Percentiles rank a stretch among this genome's conserved stretches.
Conservation (phyloP, 2,113 vertebrate species). For the Ammospiza caudacuta region DNA sequence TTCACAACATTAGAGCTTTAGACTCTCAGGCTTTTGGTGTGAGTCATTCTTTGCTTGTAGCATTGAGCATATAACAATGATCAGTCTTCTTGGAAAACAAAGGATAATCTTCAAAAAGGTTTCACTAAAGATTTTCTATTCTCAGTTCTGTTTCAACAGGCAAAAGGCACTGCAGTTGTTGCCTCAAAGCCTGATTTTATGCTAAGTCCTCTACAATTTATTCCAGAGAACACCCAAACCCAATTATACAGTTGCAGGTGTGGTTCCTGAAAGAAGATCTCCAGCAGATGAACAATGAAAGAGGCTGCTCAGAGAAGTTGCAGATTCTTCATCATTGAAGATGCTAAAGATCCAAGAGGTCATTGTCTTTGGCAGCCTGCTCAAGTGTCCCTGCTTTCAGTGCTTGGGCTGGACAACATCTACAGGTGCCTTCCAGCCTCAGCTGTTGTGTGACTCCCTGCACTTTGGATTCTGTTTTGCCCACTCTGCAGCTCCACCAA, state of each 20-base stretch:
- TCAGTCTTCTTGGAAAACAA: not conserved
- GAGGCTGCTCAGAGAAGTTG: not conserved
- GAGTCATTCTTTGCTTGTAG: not conserved
- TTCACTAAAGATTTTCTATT: not conserved
- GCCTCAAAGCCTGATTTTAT: not conserved
- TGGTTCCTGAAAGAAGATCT: not conserved
- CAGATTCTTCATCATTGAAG: not conserved
- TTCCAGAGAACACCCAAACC: not conserved
- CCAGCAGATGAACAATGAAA: not conserved
- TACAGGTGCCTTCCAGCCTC: not conserved
- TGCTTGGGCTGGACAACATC: not conserved
- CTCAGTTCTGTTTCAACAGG: not conserved
- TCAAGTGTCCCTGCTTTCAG: not conserved
- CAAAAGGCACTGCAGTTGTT: not conserved
- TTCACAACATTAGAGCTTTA: not conserved
- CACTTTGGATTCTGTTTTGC: not conserved
- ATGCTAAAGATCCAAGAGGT: not conserved
- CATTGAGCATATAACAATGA: not conserved
- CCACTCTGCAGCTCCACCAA: not conserved
- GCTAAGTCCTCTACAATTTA: not conserved
- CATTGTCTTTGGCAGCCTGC: not conserved
- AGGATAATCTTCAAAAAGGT: not conserved
- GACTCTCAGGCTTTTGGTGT: not conserved
- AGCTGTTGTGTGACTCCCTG: not conserved
- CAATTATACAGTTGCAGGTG: not conserved